Evolutionary conservation across 2,888 invertebrate species (phyloP).

Genomic region (Terebella lapidaria): DNA sequence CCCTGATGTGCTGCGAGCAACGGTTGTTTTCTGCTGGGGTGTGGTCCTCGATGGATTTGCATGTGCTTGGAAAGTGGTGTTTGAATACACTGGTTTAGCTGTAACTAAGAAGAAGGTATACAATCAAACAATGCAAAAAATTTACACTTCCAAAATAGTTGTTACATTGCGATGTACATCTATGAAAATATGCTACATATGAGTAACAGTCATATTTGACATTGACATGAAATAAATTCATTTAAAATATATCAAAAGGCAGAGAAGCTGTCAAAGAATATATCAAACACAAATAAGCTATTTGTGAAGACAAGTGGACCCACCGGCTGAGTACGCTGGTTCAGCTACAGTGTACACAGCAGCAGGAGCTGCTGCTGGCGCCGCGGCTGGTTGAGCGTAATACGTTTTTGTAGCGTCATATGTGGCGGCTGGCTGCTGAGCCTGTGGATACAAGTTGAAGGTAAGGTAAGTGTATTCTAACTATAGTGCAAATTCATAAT

Average conservation of each 20-base stretch:
- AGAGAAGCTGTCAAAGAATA: neutral
- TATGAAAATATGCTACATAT: too few species aligned
- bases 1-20: neutral
- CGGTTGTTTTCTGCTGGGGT: neutral
- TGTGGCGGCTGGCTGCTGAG: conserved; percentile 12
- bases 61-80: neutral
- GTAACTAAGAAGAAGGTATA: neutral
- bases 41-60: neutral
- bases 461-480: neutral
- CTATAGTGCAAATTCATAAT: neutral
- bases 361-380: conserved; percentile 16
- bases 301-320: neutral
- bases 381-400: conserved; percentile 19
- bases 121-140: neutral
- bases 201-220: too few species aligned
- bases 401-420: conserved; percentile 22
- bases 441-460: neutral
- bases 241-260: neutral
- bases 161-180: too few species aligned
- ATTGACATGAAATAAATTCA: neutral
- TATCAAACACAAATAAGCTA: neutral
- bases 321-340: conserved; percentile 17
- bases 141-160: too few species aligned
- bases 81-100: conserved; percentile 3
- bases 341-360: conserved; percentile 23